Conservation (phyloP, 2,797 vertebrate species). For the Argentina silus region DNA sequence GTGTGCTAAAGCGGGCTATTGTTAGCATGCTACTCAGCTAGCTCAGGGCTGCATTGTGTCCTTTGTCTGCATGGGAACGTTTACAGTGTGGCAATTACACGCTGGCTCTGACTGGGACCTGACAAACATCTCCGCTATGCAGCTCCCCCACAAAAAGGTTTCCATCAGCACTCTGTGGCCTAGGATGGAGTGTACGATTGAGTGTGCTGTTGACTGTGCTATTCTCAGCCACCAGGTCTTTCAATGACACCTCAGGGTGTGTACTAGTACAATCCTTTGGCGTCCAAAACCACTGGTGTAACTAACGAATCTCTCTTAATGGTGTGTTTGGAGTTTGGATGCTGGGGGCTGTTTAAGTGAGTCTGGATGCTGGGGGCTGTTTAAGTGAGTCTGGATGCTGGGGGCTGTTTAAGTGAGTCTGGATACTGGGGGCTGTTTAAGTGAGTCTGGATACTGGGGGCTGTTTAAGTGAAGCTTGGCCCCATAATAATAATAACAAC, state of each 20-base stretch:
- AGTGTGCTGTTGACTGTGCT: not conserved
- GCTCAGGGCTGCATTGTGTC: not conserved
- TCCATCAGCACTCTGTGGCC: not conserved
- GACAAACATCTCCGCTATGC: conserved; percentile 21
- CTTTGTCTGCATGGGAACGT: conserved; percentile 6
- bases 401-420: too few relatives aligned
- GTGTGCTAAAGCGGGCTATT: conserved; percentile 16
- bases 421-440: not conserved
- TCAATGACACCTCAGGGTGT: too few relatives aligned
- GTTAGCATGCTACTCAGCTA: conserved; percentile 1
- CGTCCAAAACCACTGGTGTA: too few relatives aligned
- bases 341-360: too few relatives aligned
- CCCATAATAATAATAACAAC: too few relatives aligned
- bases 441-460: conserved; percentile 5
- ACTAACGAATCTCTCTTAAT: too few relatives aligned
- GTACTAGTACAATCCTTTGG: too few relatives aligned
- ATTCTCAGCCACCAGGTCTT: not conserved
- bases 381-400: too few relatives aligned
- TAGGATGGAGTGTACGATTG: too few relatives aligned
- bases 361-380: too few relatives aligned
- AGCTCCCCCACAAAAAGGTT: not conserved
- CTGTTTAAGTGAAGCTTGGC: conserved; percentile 21
- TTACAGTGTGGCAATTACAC: conserved; percentile 9
- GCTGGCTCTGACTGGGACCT: conserved; percentile 2
- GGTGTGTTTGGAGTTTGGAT: too few relatives aligned